Conservation (phyloP, 2,888 invertebrate species). For the Pogonocherus hispidulus region DNA sequence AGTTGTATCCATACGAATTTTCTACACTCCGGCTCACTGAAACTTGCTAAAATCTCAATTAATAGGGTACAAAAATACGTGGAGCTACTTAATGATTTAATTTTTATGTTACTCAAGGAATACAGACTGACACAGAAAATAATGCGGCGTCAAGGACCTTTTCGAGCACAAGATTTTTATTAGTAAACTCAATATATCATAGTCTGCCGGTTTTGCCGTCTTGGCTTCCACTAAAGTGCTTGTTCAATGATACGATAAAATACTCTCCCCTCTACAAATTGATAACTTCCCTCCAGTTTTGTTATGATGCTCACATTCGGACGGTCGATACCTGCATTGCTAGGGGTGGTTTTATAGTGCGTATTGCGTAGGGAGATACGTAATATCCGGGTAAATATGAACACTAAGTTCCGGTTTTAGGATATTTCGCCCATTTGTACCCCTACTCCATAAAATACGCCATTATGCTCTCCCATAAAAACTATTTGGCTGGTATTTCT, state of each 20-base stretch:
- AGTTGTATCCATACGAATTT: too few species aligned
- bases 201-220: conserved; percentile 7
- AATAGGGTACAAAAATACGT: too few species aligned
- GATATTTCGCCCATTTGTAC: conserved; percentile 20
- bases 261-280: conserved; percentile 37
- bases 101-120: too few species aligned
- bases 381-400: conserved; percentile 38
- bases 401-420: conserved; percentile 33
- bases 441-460: conserved; percentile 23
- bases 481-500: conserved; percentile 23
- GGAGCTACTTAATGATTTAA: too few species aligned
- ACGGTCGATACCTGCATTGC: conserved; percentile 44
- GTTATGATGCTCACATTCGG: conserved; percentile 22
- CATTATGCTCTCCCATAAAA: conserved; percentile 24
- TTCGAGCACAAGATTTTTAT: background rate
- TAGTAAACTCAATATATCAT: background rate
- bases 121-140: background rate
- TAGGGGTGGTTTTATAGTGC: conserved; percentile 43
- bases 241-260: conserved; percentile 38
- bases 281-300: conserved; percentile 39
- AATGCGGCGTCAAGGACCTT: background rate
- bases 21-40: too few species aligned
- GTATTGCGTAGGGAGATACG: conserved; percentile 40
- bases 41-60: too few species aligned
- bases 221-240: conserved; percentile 29